Percentiles rank a stretch among this genome's conserved stretches.
These are phyloP conservation scores for Brachionus rotundiformis DNA, from an alignment of 1,140 invertebrate genomes.

Conservation along the genomic window DNA sequence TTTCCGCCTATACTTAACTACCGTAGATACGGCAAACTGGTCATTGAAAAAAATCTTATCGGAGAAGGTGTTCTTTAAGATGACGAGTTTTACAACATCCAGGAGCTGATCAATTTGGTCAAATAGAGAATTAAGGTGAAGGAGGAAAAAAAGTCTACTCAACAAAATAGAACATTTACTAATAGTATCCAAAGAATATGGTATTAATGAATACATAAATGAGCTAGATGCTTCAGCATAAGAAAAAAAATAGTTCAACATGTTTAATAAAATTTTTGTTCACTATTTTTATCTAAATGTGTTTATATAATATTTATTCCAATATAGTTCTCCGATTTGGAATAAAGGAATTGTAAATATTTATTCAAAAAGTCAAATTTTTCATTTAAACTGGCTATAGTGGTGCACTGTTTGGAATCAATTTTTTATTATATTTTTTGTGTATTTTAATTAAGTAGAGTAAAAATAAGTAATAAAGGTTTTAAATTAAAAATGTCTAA, in stretches of 20 bases:
- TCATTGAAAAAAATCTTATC: conserved; percentile 91
- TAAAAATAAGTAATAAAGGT: too few relatives aligned
- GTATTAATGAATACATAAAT: conserved; percentile 14
- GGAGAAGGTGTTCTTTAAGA: conserved; percentile 98
- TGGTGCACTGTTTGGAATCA: not conserved
- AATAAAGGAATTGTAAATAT: not conserved
- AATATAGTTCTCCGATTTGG: not conserved
- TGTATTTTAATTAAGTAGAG: conserved; percentile 7
- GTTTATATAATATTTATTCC: not conserved
- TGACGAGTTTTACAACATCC: conserved; percentile 98
- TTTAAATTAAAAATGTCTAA: too few relatives aligned
- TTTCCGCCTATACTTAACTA: conserved; percentile 97
- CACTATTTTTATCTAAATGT: not conserved
- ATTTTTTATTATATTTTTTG: not conserved
- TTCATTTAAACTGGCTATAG: not conserved
- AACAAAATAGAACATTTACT: conserved; percentile 80
- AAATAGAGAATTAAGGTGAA: conserved; percentile 86
- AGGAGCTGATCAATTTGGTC: conserved; percentile 85
- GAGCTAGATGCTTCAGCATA: conserved; percentile 21
- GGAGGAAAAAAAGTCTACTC: conserved; percentile 69
- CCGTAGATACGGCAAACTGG: conserved; percentile 92
- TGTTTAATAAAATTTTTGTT: conserved; percentile 12
- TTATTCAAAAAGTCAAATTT: not conserved
- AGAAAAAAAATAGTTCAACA: conserved; percentile 49
- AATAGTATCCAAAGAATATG: conserved; percentile 91